These are phyloP conservation scores for Merops nubicus DNA, from an alignment of 2,113 vertebrate genomes.

Conservation along the genomic window DNA sequence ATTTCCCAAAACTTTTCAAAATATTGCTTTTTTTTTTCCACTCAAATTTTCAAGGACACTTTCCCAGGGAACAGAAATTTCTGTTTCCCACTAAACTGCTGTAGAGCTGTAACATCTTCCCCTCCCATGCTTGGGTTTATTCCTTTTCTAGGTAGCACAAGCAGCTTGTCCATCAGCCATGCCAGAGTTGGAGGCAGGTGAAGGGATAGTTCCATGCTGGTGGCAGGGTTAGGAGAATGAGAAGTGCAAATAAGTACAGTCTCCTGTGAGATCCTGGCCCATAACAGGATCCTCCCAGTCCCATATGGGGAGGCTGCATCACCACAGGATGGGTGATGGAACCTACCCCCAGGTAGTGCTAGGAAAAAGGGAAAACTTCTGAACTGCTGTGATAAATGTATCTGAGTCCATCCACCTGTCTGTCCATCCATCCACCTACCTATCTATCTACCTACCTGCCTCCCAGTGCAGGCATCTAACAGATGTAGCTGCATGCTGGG, in stretches of 20 bases:
- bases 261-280: not conserved
- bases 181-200: accelerated
- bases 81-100: not conserved
- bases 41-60: not conserved
- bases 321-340: not conserved
- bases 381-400: not conserved
- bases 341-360: not conserved
- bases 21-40: not conserved
- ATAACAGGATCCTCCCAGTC: not conserved
- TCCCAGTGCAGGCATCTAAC: not conserved
- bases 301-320: accelerated
- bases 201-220: not conserved
- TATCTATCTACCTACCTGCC: too few relatives aligned
- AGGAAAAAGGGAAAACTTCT: not conserved
- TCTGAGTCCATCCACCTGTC: too few relatives aligned
- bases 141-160: not conserved
- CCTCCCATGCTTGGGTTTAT: not conserved
- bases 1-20: not conserved
- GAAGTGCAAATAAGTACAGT: not conserved
- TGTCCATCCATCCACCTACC: too few relatives aligned
- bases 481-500: not conserved
- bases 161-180: accelerated
- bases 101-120: not conserved
- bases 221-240: not conserved
- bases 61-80: not conserved